A percentile compares a stretch with the other conserved stretches of the same genome.
Conservation (phyloP, 2,113 vertebrate species). For the Lophotis ruficrista region DNA sequence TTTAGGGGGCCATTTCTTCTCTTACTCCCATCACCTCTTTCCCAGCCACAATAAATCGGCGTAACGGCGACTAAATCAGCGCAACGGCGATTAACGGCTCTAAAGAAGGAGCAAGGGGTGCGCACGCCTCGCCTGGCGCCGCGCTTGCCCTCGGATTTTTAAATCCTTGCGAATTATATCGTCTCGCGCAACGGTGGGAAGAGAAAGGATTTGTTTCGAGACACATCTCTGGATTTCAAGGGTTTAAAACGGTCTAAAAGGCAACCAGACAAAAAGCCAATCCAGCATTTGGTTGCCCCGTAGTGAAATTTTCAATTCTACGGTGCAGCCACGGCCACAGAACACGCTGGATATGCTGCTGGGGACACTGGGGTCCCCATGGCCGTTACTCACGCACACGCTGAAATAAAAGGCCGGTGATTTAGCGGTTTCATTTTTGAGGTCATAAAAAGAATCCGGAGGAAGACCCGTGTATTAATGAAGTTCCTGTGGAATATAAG, state of each 20-base stretch:
- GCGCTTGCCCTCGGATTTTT: background rate
- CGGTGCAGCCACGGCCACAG: background rate
- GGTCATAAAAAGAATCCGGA: background rate
- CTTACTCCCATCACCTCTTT: background rate
- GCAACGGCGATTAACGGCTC: background rate
- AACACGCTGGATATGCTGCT: background rate
- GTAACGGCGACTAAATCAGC: no score
- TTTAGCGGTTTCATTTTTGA: conserved; percentile 51
- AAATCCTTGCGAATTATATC: background rate
- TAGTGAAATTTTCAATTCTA: background rate
- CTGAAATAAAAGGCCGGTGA: background rate
- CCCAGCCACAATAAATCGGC: background rate
- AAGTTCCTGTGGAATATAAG: background rate
- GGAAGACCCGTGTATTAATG: conserved; percentile 25
- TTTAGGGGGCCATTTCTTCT: no score
- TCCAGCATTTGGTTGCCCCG: background rate
- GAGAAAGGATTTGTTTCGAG: background rate
- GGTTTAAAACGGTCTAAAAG: background rate
- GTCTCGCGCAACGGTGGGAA: rapidly evolving
- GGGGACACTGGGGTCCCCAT: background rate
- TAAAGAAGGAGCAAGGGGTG: background rate
- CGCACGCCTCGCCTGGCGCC: background rate
- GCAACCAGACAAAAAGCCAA: background rate
- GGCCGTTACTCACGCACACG: background rate
- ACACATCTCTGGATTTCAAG: background rate